phyloP scores from a whole-genome alignment of 2,888 invertebrate genomes.

The Electrophaes corylata region DNA sequence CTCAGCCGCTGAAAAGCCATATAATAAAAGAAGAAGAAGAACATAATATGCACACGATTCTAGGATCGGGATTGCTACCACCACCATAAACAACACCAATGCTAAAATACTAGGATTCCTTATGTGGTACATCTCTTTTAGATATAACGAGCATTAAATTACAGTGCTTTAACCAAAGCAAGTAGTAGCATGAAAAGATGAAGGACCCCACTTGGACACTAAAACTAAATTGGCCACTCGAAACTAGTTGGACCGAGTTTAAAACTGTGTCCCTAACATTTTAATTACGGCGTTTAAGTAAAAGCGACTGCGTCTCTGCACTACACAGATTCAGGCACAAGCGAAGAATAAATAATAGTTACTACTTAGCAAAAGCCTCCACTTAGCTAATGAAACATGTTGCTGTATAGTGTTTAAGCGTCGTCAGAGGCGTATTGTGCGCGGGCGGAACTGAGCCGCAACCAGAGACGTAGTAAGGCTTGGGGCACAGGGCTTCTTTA shows the following conservation, averaged over 20 bases:
- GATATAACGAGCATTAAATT: background rate
- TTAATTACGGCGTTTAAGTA: constrained; percentile 84
- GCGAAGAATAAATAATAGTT: constrained; percentile 1
- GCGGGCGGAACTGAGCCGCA: constrained; percentile 53
- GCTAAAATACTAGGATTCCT: too few species aligned
- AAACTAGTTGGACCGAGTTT: constrained; percentile 78
- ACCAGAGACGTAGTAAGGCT: constrained; percentile 11
- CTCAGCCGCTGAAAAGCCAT: too few species aligned
- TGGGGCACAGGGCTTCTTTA: too few species aligned
- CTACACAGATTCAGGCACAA: constrained; percentile 80
- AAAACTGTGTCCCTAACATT: constrained; percentile 77
- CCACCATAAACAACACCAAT: too few species aligned
- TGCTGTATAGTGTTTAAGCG: constrained; percentile 81
- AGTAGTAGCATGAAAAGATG: constrained; percentile 5
- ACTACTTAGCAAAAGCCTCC: constrained; percentile 72
- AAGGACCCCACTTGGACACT: constrained; percentile 59
- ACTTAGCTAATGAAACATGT: constrained; percentile 86
- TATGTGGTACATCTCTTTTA: too few species aligned
- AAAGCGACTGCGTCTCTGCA: constrained; percentile 81
- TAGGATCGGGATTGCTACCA: too few species aligned
- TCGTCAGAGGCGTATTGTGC: constrained; percentile 71
- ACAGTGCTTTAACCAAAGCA: background rate
- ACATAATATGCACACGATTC: too few species aligned
- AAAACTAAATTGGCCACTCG: constrained; percentile 79
- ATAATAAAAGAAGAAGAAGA: too few species aligned